phyloP scores from a whole-genome alignment of 2,888 invertebrate genomes.

The Caenorhabditis virilis region DNA sequence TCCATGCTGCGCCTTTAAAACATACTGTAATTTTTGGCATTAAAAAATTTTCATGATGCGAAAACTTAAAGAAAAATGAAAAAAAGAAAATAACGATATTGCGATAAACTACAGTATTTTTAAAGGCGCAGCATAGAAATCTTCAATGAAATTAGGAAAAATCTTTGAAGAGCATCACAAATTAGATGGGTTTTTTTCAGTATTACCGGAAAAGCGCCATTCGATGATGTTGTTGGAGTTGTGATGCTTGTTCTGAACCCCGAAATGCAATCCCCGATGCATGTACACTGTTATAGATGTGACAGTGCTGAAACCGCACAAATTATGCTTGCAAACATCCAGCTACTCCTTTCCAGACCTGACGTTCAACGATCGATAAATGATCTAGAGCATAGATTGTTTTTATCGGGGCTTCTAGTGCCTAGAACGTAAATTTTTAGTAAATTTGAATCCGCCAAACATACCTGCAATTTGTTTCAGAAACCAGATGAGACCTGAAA shows the following conservation, averaged over 20 bases:
- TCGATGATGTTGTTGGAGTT: constrained; percentile 88
- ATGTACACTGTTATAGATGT: constrained; percentile 84
- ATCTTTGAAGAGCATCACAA: background rate
- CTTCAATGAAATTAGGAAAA: too few species aligned
- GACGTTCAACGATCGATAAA: constrained; percentile 85
- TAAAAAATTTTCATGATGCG: too few species aligned
- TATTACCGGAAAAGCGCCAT: constrained; percentile 76
- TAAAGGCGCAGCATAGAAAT: too few species aligned
- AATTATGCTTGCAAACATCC: constrained; percentile 80
- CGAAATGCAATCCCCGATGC: constrained; percentile 88
- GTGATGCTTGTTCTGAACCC: constrained; percentile 91
- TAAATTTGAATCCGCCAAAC: too few species aligned
- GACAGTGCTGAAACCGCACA: constrained; percentile 91
- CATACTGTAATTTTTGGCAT: too few species aligned
- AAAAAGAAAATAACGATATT: too few species aligned
- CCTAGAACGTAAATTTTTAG: constrained; percentile 19
- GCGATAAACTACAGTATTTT: too few species aligned
- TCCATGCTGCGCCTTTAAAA: too few species aligned
- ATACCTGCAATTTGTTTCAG: background rate
- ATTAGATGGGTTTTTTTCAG: constrained; percentile 72
- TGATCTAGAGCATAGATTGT: constrained; percentile 78
- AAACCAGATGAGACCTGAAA: constrained; percentile 11
- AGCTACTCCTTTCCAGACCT: constrained; percentile 80
- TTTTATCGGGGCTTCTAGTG: constrained; percentile 56
- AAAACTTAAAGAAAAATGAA: too few species aligned